These are phyloP conservation scores for Willowsia nigromaculata DNA, from an alignment of 2,888 invertebrate species.

Conservation along the genomic window DNA sequence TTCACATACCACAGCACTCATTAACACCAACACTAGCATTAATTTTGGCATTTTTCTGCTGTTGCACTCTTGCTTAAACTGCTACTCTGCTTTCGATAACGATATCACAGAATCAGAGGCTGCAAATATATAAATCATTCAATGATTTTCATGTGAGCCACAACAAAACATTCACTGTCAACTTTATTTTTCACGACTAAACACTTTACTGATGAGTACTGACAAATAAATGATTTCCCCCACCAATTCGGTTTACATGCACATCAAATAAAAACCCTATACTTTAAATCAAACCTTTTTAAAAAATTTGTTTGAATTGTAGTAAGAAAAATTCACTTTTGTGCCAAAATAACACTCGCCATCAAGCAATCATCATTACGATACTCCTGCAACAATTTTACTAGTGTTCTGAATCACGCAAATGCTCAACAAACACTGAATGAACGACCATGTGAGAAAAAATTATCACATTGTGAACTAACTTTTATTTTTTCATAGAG, in stretches of 20 bases:
- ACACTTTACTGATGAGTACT: too few relatives aligned
- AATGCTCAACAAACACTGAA: constrained; percentile 20
- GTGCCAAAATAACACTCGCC: not conserved
- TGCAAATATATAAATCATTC: too few relatives aligned
- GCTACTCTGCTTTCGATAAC: too few relatives aligned
- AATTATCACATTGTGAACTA: constrained; percentile 50
- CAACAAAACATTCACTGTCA: too few relatives aligned
- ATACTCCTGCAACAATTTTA: not conserved
- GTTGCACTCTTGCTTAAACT: not conserved
- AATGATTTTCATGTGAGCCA: too few relatives aligned
- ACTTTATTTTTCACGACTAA: too few relatives aligned
- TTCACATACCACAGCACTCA: constrained; percentile 62
- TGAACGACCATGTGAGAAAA: constrained; percentile 42
- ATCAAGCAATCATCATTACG: not conserved
- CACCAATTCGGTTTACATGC: too few relatives aligned
- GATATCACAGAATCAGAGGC: too few relatives aligned
- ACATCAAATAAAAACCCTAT: too few relatives aligned
- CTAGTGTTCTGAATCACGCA: constrained; percentile 29
- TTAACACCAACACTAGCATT: constrained; percentile 25
- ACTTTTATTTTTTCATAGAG: constrained; percentile 45
- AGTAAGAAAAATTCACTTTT: constrained; percentile 10
- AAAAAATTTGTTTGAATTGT: too few relatives aligned
- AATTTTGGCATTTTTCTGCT: constrained; percentile 49
- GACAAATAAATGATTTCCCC: too few relatives aligned
- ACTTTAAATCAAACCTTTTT: too few relatives aligned